These are phyloP conservation scores for Cynoglossus semilaevis DNA, from an alignment of 2,113 vertebrate genomes.

Conservation along the genomic window DNA sequence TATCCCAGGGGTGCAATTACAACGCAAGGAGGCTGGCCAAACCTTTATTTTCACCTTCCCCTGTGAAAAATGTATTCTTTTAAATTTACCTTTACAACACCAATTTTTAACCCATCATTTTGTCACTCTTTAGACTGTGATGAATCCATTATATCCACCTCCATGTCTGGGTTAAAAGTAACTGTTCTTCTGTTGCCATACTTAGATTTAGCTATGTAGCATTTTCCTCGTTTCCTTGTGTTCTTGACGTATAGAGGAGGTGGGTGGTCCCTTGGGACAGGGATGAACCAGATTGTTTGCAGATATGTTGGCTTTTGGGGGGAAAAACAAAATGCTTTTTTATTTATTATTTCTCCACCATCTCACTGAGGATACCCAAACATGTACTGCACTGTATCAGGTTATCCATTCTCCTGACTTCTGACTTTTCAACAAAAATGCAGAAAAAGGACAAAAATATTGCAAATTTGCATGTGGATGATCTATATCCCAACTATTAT, in stretches of 20 bases:
- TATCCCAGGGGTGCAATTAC: constrained; percentile 38
- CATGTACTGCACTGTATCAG: neutral
- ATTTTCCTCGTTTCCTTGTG: constrained; percentile 5
- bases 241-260: constrained; percentile 44
- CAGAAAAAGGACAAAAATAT: too few relatives aligned
- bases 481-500: too few relatives aligned
- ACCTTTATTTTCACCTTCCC: constrained; percentile 45
- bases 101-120: constrained; percentile 32
- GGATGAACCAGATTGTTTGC: constrained; percentile 65
- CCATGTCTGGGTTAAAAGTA: constrained; percentile 28
- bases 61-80: constrained; percentile 46
- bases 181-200: neutral
- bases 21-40: constrained; percentile 40
- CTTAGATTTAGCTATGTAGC: neutral
- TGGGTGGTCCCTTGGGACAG: constrained; percentile 55
- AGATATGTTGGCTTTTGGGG: constrained; percentile 50
- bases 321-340: constrained; percentile 56
- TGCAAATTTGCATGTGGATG: too few relatives aligned
- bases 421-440: too few relatives aligned
- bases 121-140: constrained; percentile 22
- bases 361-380: constrained; percentile 26
- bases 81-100: constrained; percentile 43
- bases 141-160: constrained; percentile 28
- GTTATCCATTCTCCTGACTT: neutral
- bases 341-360: constrained; percentile 62